Evolutionary conservation across 2,888 invertebrate genomes (phyloP).

Genomic region (Troilus luridus): DNA sequence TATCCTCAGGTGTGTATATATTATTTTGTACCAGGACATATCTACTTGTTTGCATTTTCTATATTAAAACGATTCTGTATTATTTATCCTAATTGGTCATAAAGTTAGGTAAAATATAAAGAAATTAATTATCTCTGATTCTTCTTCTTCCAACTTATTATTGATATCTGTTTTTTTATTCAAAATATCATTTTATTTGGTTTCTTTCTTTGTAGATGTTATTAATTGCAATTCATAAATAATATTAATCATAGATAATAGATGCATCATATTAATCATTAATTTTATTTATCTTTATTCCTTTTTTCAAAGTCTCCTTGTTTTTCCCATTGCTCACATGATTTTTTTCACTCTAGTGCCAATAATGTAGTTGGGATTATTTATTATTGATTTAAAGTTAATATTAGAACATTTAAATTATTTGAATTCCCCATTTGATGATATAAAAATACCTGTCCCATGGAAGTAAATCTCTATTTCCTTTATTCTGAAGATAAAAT

Average conservation of each 20-base stretch:
- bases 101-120: not conserved
- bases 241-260: no score
- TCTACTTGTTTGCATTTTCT: no score
- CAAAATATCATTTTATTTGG: not conserved
- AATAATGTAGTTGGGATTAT: no score
- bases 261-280: no score
- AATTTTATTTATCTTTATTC: no score
- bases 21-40: not conserved
- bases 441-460: not conserved
- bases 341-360: no score
- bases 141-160: not conserved
- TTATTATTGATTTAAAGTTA: not conserved
- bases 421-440: not conserved
- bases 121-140: not conserved
- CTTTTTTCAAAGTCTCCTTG: no score
- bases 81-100: no score
- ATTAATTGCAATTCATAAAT: no score
- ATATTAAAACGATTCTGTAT: no score
- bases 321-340: no score
- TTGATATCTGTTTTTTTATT: not conserved
- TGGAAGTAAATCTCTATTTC: not conserved
- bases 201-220: no score
- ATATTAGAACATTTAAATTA: not conserved
- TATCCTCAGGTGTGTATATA: constrained; percentile 65
- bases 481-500: not conserved